phyloP scores from a whole-genome alignment of 1,140 invertebrate genomes.

The Bombus fervidus region DNA sequence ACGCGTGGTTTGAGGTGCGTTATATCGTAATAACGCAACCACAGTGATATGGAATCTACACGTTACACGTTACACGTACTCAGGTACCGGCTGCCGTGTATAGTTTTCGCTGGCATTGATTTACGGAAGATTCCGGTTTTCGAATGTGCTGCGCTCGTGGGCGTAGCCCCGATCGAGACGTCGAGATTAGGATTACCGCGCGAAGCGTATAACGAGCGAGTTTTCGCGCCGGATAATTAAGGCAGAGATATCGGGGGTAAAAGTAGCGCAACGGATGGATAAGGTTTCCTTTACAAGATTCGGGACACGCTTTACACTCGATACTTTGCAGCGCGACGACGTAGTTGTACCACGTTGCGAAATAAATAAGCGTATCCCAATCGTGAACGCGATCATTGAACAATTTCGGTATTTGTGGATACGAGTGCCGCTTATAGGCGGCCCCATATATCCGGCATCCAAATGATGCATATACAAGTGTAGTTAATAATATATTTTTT shows the following conservation, averaged over 20 bases:
- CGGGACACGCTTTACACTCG: background rate
- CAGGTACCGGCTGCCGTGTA: too few relatives aligned
- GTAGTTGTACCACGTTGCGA: background rate
- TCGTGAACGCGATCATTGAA: background rate
- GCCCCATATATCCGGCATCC: too few relatives aligned
- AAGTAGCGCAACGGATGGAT: constrained; percentile 39
- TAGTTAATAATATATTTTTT: too few relatives aligned
- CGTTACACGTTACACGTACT: background rate
- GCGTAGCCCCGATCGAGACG: constrained; percentile 30
- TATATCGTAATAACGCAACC: background rate
- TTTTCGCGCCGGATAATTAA: constrained; percentile 44
- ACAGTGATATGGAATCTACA: background rate
- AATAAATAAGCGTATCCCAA: background rate
- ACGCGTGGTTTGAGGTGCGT: background rate
- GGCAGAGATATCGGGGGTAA: constrained; percentile 9
- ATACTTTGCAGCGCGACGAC: background rate
- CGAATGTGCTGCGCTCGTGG: constrained; percentile 4
- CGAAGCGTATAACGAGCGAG: constrained; percentile 26
- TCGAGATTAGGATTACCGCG: constrained; percentile 30
- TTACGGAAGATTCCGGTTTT: constrained; percentile 31
- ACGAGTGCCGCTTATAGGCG: too few relatives aligned
- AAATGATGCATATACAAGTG: too few relatives aligned
- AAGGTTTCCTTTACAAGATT: constrained; percentile 19
- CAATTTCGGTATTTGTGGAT: background rate
- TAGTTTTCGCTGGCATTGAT: constrained; percentile 19